These are phyloP conservation scores for Spilarctia lutea DNA, from an alignment of 2,888 invertebrate genomes.

Conservation along the genomic window DNA sequence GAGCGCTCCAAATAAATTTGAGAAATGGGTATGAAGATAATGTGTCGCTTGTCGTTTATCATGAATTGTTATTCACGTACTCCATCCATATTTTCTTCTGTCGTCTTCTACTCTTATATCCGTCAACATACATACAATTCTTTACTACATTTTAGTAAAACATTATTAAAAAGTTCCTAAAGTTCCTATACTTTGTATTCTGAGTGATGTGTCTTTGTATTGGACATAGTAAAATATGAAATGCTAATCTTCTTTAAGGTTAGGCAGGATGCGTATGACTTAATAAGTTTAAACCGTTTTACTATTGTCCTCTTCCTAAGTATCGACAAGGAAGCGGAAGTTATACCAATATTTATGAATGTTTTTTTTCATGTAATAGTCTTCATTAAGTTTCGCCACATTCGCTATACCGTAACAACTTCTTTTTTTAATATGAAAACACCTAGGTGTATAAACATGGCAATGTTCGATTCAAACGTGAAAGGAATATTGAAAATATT, in stretches of 20 bases:
- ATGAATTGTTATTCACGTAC: neutral
- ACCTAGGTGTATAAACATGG: conserved; percentile 18
- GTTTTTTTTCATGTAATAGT: conserved; percentile 12
- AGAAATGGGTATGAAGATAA: no score
- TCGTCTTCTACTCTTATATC: no score
- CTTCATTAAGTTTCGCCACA: conserved; percentile 24
- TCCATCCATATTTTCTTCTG: no score
- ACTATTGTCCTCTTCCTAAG: conserved; percentile 39
- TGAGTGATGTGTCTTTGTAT: neutral
- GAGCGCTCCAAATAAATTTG: no score
- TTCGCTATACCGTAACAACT: conserved; percentile 24
- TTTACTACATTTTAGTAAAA: no score
- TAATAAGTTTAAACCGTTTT: conserved; percentile 31
- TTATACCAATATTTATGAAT: neutral
- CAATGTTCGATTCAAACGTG: conserved; percentile 28
- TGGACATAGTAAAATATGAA: conserved; percentile 20
- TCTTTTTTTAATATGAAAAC: conserved; percentile 33
- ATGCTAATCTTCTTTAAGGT: conserved; percentile 14
- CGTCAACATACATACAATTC: no score
- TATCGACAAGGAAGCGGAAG: conserved; percentile 36
- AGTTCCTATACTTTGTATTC: neutral
- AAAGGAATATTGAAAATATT: neutral
- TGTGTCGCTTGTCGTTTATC: neutral
- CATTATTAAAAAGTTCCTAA: neutral
- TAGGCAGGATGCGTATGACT: conserved; percentile 23